phyloP scores from a whole-genome alignment of 2,888 invertebrate species.

The Caenorhabditis sp. region DNA sequence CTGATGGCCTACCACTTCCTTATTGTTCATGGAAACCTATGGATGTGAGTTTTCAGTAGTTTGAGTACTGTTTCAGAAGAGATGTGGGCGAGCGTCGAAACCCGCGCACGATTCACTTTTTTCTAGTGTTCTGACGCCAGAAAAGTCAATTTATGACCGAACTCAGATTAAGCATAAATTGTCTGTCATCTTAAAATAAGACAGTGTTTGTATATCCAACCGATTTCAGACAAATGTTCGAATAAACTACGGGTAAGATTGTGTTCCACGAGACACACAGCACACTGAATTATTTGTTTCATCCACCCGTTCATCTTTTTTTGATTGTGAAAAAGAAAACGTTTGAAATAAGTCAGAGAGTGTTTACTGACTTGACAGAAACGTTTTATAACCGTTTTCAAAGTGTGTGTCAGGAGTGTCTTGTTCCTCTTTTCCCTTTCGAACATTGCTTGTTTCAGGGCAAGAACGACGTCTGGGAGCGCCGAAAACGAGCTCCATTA shows the following conservation, averaged over 20 bases:
- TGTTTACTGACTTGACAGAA: slow-evolving; percentile 55
- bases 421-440: neutral
- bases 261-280: neutral
- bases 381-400: slow-evolving; percentile 52
- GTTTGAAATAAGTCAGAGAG: slow-evolving; percentile 66
- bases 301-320: neutral
- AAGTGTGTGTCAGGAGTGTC: neutral
- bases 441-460: slow-evolving; percentile 51
- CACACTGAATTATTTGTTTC: neutral
- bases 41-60: slow-evolving; percentile 71
- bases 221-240: slow-evolving; percentile 74
- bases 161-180: too few relatives aligned
- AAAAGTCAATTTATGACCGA: too few relatives aligned
- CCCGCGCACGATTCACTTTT: too few relatives aligned
- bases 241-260: slow-evolving; percentile 75
- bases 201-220: too few relatives aligned
- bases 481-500: slow-evolving; percentile 67
- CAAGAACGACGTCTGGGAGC: slow-evolving; percentile 71
- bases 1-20: slow-evolving; percentile 95
- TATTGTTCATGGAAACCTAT: slow-evolving; percentile 87
- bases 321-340: slow-evolving; percentile 27
- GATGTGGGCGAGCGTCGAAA: too few relatives aligned
- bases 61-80: neutral
- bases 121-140: too few relatives aligned
- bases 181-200: too few relatives aligned